Evolutionary conservation across 2,888 invertebrate genomes (phyloP), one percentile per base, ranked within the genome.

Genomic region (Shargacucullia verbasci): DNA sequence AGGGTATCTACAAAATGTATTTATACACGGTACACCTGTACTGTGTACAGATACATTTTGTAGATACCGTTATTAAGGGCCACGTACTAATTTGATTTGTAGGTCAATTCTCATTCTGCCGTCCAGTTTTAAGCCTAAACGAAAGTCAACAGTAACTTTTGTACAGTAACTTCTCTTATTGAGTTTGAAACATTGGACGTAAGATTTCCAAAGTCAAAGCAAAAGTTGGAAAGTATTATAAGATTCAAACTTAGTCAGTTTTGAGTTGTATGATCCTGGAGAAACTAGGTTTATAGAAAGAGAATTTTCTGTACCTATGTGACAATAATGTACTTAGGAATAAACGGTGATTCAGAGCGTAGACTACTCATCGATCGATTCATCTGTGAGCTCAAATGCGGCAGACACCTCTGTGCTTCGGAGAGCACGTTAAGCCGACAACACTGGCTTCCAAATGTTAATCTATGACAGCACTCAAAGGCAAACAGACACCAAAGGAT

Each of bases 171-270:
- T 53, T n/a, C 12, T 63, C 31, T 44, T 63, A 47, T 53, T 69
- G 69, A 47, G 27, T 70, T 70, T 41, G 7, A 45, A 70, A 48
- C 8, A 13, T 47, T 40, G 37, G 33, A 64, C 37, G 70, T 35
- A 41, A 47, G 46, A 13, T 33, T 49, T 43, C 12, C 25, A 49
- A 40, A 45, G 20, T 2, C 13, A 37, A 13, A 33, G 35, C 47
- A 65, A 49, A 58, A 55, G 44, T 64, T 12, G 9, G 13, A 55
- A 64, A 65, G 56, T 49, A 54, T 53, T 70, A 46, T 56, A 39
- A 45, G 66, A 39, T 49, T 65, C 37, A 41, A 43, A 65, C 34
- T 50, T 27, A 70, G 20, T 47, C 41, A 3, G 15, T 10, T 7
- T 39, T 70, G 48, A 65, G 58, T 13, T 11, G 35, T 29, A 45